These are phyloP conservation scores for Cyphomyrmex costatus DNA, from an alignment of 1,140 invertebrate species.

Conservation along the genomic window DNA sequence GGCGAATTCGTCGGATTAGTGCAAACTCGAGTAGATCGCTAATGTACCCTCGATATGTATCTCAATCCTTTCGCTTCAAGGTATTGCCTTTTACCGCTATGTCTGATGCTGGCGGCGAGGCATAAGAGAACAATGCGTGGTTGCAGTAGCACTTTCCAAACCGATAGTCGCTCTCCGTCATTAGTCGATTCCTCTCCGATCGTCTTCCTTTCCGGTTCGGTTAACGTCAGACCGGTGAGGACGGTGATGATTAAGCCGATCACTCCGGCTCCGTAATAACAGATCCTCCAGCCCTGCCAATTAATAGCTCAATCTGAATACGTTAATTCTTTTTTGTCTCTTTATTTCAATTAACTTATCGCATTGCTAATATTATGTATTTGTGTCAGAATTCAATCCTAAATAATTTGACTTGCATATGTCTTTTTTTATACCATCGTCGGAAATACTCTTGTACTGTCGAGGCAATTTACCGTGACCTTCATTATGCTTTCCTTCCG, in stretches of 20 bases:
- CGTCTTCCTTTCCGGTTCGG: slow-evolving; percentile 92
- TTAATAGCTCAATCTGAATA: slow-evolving; percentile 37
- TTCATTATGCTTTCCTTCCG: slow-evolving; percentile 32
- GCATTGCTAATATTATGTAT: not conserved
- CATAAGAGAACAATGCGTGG: slow-evolving; percentile 94
- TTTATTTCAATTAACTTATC: not conserved
- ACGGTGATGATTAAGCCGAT: slow-evolving; percentile 92
- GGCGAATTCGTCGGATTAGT: slow-evolving; percentile 10
- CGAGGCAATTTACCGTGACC: not conserved
- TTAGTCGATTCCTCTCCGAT: slow-evolving; percentile 89
- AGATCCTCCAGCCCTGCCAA: slow-evolving; percentile 94
- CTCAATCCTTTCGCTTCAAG: slow-evolving; percentile 67
- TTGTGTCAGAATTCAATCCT: not conserved
- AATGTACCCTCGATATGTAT: slow-evolving; percentile 56
- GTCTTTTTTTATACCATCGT: not conserved
- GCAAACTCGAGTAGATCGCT: slow-evolving; percentile 46
- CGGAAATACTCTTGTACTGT: not conserved
- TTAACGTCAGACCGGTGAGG: slow-evolving; percentile 92
- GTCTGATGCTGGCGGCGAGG: slow-evolving; percentile 95
- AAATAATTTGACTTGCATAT: not conserved
- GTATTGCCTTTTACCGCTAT: slow-evolving; percentile 90
- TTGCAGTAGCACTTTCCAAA: slow-evolving; percentile 92
- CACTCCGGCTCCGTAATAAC: slow-evolving; percentile 94
- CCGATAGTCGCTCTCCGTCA: slow-evolving; percentile 87
- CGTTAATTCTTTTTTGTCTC: not conserved